phyloP scores from a whole-genome alignment of 2,888 invertebrate species.

The Mythimna lalbum region DNA sequence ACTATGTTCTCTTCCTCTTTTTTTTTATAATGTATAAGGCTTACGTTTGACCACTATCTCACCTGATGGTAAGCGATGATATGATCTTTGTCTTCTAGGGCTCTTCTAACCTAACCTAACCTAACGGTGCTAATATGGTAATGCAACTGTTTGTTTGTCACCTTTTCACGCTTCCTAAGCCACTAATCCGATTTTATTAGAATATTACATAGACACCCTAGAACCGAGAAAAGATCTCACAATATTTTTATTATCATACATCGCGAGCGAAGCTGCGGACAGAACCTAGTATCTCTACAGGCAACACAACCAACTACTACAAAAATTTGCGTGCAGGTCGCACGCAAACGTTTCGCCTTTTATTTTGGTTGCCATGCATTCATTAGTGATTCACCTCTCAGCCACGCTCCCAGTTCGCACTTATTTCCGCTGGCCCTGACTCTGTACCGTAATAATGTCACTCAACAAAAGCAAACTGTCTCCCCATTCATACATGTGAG shows the following conservation, averaged over 20 bases:
- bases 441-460: conserved; percentile 65
- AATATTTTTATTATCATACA: neutral
- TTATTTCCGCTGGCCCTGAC: conserved; percentile 68
- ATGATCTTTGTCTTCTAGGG: no score
- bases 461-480: conserved; percentile 68
- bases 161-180: neutral
- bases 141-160: neutral
- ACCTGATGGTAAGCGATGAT: no score
- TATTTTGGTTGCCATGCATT: conserved; percentile 43
- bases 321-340: neutral
- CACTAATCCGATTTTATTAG: neutral
- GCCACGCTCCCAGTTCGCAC: conserved; percentile 40
- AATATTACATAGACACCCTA: neutral
- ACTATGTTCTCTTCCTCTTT: no score
- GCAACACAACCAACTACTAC: neutral
- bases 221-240: neutral
- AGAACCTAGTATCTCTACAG: neutral
- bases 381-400: conserved; percentile 49
- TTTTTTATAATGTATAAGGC: no score
- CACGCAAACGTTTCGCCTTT: conserved; percentile 4
- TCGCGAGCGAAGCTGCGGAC: neutral
- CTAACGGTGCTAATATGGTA: no score
- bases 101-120: no score
- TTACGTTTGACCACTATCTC: no score
- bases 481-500: conserved; percentile 65